These are phyloP conservation scores for Drosophila nr. perissopoda DNA, from an alignment of 2,888 invertebrate species.

Conservation along the genomic window DNA sequence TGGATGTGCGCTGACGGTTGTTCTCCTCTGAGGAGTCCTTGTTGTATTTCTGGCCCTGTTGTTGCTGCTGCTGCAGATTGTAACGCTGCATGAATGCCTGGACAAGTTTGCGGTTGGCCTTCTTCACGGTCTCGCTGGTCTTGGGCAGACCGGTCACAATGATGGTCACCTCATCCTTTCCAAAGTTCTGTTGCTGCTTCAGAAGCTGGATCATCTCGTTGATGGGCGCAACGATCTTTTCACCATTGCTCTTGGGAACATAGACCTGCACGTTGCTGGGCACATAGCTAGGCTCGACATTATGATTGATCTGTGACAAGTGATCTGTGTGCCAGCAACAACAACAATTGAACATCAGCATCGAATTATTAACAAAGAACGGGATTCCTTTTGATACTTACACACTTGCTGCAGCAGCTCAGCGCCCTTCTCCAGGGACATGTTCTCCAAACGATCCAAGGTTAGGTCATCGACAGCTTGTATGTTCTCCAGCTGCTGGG, in stretches of 20 bases:
- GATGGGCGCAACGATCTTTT: slow-evolving; percentile 52
- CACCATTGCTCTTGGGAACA: slow-evolving; percentile 62
- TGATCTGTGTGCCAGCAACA: slow-evolving; percentile 60
- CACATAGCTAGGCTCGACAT: slow-evolving; percentile 69
- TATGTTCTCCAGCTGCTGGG: slow-evolving; percentile 67
- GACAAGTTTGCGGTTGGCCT: slow-evolving; percentile 74
- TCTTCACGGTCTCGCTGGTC: slow-evolving; percentile 65
- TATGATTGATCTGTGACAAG: slow-evolving; percentile 71
- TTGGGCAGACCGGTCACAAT: slow-evolving; percentile 79
- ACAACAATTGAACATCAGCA: not conserved
- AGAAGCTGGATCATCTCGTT: slow-evolving; percentile 62
- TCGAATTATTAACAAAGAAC: not conserved
- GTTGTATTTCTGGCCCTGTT: slow-evolving; percentile 36
- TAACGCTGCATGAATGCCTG: slow-evolving; percentile 81
- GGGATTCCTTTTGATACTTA: slow-evolving; percentile 58
- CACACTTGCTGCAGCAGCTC: slow-evolving; percentile 74
- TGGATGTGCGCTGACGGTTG: slow-evolving; percentile 51
- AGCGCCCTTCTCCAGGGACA: slow-evolving; percentile 75
- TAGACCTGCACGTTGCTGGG: slow-evolving; percentile 62
- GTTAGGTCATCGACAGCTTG: slow-evolving; percentile 76
- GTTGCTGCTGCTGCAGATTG: slow-evolving; percentile 61
- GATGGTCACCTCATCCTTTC: slow-evolving; percentile 80
- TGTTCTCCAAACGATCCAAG: slow-evolving; percentile 69
- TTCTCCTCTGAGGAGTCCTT: slow-evolving; percentile 44
- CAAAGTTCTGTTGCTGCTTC: slow-evolving; percentile 69